Evolutionary conservation across 2,113 vertebrate genomes (phyloP).

Genomic region (Panthera uncia): DNA sequence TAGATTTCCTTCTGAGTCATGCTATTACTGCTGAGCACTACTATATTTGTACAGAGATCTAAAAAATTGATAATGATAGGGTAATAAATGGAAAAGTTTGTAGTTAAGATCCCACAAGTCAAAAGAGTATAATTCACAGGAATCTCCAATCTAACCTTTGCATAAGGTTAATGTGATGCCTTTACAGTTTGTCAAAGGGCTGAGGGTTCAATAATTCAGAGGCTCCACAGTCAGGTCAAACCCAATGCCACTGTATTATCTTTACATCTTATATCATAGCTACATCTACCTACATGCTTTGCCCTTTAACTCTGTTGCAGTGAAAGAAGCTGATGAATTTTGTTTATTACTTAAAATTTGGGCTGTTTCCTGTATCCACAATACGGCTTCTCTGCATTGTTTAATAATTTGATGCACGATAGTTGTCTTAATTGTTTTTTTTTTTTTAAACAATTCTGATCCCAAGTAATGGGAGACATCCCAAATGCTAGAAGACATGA

Average conservation of each 20-base stretch:
- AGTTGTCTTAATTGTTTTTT: background rate
- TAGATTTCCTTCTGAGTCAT: slow-evolving; percentile 75
- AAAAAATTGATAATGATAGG: slow-evolving; percentile 71
- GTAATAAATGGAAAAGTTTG: slow-evolving; percentile 52
- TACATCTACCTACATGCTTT: background rate
- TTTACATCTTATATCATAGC: background rate
- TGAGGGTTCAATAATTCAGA: background rate
- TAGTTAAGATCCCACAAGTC: slow-evolving; percentile 48
- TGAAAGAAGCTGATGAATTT: background rate
- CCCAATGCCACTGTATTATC: background rate
- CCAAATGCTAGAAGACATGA: background rate
- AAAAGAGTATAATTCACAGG: slow-evolving; percentile 23
- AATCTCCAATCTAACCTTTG: slow-evolving; percentile 29
- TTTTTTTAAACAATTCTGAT: background rate
- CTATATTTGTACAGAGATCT: slow-evolving; percentile 75
- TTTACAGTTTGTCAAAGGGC: slow-evolving; percentile 23
- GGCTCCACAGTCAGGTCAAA: background rate
- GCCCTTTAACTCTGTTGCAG: background rate
- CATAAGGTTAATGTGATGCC: background rate
- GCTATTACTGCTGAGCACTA: slow-evolving; percentile 69
- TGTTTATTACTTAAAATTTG: slow-evolving; percentile 3
- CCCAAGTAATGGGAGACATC: background rate
- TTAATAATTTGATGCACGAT: background rate
- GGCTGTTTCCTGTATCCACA: background rate
- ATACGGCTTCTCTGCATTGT: background rate